Conservation (phyloP, 2,797 vertebrate genomes). For the Cyclura pinguis region DNA sequence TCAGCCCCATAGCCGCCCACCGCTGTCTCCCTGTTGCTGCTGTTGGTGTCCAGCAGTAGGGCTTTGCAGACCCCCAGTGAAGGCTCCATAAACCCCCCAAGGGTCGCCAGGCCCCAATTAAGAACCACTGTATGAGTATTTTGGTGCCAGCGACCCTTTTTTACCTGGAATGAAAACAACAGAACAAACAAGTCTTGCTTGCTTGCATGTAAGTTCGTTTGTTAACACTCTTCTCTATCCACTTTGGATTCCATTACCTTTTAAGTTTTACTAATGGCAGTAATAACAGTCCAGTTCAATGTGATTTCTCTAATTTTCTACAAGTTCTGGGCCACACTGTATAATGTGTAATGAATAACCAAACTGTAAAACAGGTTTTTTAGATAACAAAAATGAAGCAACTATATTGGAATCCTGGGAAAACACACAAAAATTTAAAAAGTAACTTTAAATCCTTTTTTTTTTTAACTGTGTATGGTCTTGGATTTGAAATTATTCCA, state of each 20-base stretch:
- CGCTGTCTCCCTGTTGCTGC: no score
- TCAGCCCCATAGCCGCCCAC: no score
- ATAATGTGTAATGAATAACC: background rate
- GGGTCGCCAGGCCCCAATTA: no score
- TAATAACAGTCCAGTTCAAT: background rate
- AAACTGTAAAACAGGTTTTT: background rate
- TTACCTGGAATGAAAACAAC: background rate
- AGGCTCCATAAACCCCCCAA: no score
- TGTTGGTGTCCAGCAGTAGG: no score
- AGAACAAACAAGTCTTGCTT: background rate
- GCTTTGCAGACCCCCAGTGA: no score
- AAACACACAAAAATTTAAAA: background rate
- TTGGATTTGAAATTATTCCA: background rate
- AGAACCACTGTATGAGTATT: background rate
- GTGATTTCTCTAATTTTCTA: conserved; percentile 7
- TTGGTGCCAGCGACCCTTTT: background rate
- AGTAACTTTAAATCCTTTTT: conserved; percentile 14
- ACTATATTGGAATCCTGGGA: conserved; percentile 16
- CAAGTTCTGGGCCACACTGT: background rate
- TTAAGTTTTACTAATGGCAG: background rate
- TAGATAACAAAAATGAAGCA: background rate
- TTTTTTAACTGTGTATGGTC: background rate
- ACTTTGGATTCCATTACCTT: background rate
- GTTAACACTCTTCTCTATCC: background rate
- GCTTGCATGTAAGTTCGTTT: background rate